These are phyloP conservation scores for Lepisosteus osseus DNA, from an alignment of 2,113 vertebrate species.

Conservation along the genomic window DNA sequence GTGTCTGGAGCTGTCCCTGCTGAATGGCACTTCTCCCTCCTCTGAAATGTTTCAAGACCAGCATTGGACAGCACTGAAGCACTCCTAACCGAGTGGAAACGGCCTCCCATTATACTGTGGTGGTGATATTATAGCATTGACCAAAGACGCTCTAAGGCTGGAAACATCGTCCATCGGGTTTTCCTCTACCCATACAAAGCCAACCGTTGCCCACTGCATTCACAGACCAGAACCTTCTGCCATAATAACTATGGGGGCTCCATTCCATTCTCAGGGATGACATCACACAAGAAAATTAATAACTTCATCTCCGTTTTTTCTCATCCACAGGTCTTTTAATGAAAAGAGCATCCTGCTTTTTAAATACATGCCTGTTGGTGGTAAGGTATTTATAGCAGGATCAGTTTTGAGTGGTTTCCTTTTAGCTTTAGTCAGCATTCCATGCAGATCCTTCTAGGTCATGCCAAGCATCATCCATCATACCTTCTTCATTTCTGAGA, in stretches of 20 bases:
- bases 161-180: slow-evolving; percentile 33
- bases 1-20: no score
- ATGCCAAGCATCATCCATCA: no score
- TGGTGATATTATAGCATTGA: slow-evolving; percentile 24
- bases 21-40: no score
- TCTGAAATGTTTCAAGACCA: no score
- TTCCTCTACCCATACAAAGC: slow-evolving; percentile 27
- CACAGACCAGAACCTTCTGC: slow-evolving; percentile 58
- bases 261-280: slow-evolving; percentile 52
- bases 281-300: slow-evolving; percentile 70
- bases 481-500: no score
- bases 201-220: slow-evolving; percentile 46
- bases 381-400: slow-evolving; percentile 43
- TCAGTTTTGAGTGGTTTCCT: neutral
- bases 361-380: slow-evolving; percentile 51
- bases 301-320: slow-evolving; percentile 54
- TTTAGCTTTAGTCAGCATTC: no score
- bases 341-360: slow-evolving; percentile 39
- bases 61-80: no score
- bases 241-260: slow-evolving; percentile 50
- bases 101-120: slow-evolving; percentile 18
- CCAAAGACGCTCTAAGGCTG: slow-evolving; percentile 26
- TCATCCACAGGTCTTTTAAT: slow-evolving; percentile 19
- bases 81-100: slow-evolving; percentile 17
- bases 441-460: no score